Evolutionary conservation across 2,888 invertebrate genomes (phyloP), one percentile per base, ranked within the genome.

Genomic region (Pseudanteris insignis): DNA sequence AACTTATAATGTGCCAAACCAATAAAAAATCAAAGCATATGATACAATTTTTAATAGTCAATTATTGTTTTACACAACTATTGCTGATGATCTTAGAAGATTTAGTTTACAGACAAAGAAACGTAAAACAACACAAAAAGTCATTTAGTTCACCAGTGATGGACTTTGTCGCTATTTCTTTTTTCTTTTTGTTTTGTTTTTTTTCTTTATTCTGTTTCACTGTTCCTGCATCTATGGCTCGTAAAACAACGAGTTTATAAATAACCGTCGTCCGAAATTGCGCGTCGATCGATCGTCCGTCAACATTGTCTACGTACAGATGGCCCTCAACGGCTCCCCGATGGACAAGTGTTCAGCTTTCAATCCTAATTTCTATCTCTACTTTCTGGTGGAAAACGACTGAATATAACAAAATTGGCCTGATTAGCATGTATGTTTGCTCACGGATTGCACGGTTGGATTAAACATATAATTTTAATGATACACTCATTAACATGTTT

Each of bases 371-470:
- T 44, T 54, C 55, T 55, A 28, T 55, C 28, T 46, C 37, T 40
- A 50, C 53, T 61, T 53, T 46, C 33, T 36, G 33, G 48, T 41
- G 38, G 46, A 47, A 55, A 57, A 47, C 50, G 46, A 32, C 40
- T 55, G 13, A 59, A 36, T 26, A 2, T 29, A 34, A 36, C 41
- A 26, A 48, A 38, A 66, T 63, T 47, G 63, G 65, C 62, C 66
- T 68, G 69, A 69, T 70, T 68, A 68, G 72, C 69, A 71, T 68
- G 72, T 67, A 62, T 65, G 70, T 70, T 72, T 70, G 64, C 67
- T 71, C 70, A 64, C 66, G 69, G 55, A 62, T 70, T 68, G 68
- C 69, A 57, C 57, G 57, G 43, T 48, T 48, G 57, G 57, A 57
- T 57, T 30, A 40, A 48, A 33, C n/a, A 51, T 34, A 36, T 9